Conservation (phyloP, 2,888 invertebrate species). For the Apamea anceps region DNA sequence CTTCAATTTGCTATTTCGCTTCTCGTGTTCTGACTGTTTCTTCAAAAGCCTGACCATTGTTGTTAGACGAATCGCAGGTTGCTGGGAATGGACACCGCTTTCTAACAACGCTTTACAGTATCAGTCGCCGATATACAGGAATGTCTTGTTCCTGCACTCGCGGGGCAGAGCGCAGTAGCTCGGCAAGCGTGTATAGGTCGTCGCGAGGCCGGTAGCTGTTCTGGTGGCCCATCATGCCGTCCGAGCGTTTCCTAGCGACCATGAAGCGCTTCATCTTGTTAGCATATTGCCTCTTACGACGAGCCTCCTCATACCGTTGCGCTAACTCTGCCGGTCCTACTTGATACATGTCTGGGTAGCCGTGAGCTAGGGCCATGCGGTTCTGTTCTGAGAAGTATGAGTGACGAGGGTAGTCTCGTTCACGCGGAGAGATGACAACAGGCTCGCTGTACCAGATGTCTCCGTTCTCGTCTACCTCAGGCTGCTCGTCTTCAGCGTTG, state of each 20-base stretch:
- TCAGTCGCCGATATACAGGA: conserved; percentile 91
- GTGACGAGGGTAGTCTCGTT: conserved; percentile 84
- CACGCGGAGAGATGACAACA: conserved; percentile 86
- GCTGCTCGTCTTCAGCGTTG: conserved; percentile 87
- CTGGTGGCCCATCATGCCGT: conserved; percentile 81
- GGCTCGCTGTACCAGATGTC: conserved; percentile 91
- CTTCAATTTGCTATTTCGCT: conserved; percentile 51
- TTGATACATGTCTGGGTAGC: conserved; percentile 85
- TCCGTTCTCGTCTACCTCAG: conserved; percentile 88
- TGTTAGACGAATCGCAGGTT: conserved; percentile 62
- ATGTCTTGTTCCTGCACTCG: conserved; percentile 89
- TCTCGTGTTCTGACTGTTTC: conserved; percentile 15
- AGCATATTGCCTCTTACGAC: conserved; percentile 87
- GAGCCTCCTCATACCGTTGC: conserved; percentile 86
- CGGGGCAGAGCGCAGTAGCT: conserved; percentile 89
- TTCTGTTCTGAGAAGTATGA: conserved; percentile 88
- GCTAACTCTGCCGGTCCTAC: conserved; percentile 85
- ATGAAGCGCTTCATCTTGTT: conserved; percentile 91
- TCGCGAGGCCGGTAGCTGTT: conserved; percentile 88
- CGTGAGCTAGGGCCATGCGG: conserved; percentile 83
- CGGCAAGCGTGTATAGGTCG: conserved; percentile 91
- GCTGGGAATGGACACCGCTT: conserved; percentile 72
- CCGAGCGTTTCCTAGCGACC: conserved; percentile 91
- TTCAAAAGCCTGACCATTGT: conserved; percentile 33
- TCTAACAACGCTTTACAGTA: conserved; percentile 86